phyloP scores from a whole-genome alignment of 2,113 vertebrate genomes.

The Podiceps cristatus region DNA sequence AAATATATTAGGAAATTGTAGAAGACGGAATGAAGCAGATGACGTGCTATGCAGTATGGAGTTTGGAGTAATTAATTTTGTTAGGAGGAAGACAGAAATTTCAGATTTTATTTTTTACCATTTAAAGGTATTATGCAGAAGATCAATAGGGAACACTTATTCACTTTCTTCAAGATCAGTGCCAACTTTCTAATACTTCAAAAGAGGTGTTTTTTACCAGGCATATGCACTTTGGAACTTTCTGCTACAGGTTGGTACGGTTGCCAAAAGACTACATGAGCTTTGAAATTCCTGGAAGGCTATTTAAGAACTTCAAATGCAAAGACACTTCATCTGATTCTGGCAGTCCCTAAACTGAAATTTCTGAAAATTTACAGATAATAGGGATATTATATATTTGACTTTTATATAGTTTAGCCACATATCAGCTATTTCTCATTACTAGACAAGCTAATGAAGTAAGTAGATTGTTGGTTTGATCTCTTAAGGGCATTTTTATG shows the following conservation, averaged over 20 bases:
- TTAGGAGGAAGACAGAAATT: neutral
- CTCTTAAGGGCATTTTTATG: neutral
- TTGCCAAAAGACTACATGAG: neutral
- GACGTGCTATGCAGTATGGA: neutral
- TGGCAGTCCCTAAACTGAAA: neutral
- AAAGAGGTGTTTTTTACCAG: neutral
- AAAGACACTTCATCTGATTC: neutral
- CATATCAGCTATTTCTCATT: neutral
- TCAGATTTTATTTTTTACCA: neutral
- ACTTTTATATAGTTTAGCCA: neutral
- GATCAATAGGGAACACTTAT: neutral
- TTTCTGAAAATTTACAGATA: neutral
- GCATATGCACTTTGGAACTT: neutral
- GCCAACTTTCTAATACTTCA: neutral
- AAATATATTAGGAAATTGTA: neutral
- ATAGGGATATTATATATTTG: neutral
- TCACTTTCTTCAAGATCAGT: neutral
- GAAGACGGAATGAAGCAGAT: neutral
- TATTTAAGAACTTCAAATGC: neutral
- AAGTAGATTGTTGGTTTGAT: neutral
- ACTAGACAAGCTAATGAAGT: neutral
- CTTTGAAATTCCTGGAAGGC: neutral
- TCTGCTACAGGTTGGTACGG: neutral
- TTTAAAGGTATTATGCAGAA: neutral
- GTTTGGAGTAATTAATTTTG: neutral